Conservation (phyloP, 2,888 invertebrate genomes). For the Ecliptopera silaceata region DNA sequence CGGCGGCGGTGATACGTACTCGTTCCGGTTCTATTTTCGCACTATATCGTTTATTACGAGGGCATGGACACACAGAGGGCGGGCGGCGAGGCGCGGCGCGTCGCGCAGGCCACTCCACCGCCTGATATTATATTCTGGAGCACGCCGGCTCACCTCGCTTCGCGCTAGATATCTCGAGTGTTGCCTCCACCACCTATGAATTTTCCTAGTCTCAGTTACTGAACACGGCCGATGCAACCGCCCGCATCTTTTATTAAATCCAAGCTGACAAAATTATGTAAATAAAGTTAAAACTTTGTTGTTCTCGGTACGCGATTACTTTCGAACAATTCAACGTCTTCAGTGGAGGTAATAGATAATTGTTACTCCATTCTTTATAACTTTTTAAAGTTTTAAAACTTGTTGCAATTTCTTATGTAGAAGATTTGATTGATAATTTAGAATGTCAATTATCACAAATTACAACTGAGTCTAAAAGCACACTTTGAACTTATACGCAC, state of each 20-base stretch:
- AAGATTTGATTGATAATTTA: neutral
- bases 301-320: neutral
- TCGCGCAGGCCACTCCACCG: slow-evolving; percentile 72
- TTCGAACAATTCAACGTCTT: neutral
- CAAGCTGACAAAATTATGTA: slow-evolving; percentile 25
- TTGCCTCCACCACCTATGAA: slow-evolving; percentile 78
- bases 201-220: slow-evolving; percentile 77
- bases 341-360: slow-evolving; percentile 11
- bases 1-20: slow-evolving; percentile 50
- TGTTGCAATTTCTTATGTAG: too few species aligned
- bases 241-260: slow-evolving; percentile 63
- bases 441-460: neutral
- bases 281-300: slow-evolving; percentile 9
- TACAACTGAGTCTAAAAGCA: neutral
- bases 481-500: neutral
- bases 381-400: too few species aligned
- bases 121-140: slow-evolving; percentile 83
- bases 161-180: slow-evolving; percentile 82
- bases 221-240: slow-evolving; percentile 71
- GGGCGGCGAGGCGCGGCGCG: slow-evolving; percentile 47
- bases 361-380: slow-evolving; percentile 4
- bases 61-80: slow-evolving; percentile 59
- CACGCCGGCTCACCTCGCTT: slow-evolving; percentile 77
- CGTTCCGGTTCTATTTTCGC: slow-evolving; percentile 77
- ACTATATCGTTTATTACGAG: slow-evolving; percentile 75